A percentile compares a stretch with the other conserved stretches of the same genome.
These are phyloP conservation scores for Leptarthrus brevirostris DNA, from an alignment of 2,888 invertebrate species.

Conservation along the genomic window DNA sequence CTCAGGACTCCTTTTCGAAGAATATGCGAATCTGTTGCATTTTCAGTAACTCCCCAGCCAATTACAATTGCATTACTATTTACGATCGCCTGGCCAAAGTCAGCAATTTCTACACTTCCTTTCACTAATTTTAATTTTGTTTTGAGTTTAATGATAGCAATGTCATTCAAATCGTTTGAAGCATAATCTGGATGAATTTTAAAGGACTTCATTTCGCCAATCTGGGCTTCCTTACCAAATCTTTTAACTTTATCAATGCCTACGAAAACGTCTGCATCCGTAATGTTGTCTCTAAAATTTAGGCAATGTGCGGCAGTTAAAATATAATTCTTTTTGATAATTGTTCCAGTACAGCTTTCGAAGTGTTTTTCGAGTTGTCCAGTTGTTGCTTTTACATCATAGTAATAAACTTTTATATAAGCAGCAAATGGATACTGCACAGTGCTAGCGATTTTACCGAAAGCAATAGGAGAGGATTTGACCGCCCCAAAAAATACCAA, in stretches of 20 bases:
- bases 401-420: no score
- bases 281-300: background rate
- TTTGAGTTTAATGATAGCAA: background rate
- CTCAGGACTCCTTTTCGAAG: background rate
- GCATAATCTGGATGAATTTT: conserved; percentile 7
- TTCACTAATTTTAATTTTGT: background rate
- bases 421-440: no score
- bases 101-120: background rate
- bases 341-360: no score
- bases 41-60: conserved; percentile 1
- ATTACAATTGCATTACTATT: background rate
- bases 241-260: background rate
- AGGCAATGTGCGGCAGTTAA: conserved; percentile 7
- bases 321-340: no score
- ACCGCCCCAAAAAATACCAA: no score
- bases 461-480: no score
- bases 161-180: background rate
- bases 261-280: background rate
- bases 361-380: no score
- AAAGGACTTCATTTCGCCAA: background rate
- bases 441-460: no score
- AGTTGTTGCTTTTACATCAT: no score
- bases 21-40: background rate
- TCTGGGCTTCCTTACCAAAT: background rate
- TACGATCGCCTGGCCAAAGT: background rate